Evolutionary conservation across 1,140 invertebrate species (phyloP).

Genomic region (Heliconius eleuchia): DNA sequence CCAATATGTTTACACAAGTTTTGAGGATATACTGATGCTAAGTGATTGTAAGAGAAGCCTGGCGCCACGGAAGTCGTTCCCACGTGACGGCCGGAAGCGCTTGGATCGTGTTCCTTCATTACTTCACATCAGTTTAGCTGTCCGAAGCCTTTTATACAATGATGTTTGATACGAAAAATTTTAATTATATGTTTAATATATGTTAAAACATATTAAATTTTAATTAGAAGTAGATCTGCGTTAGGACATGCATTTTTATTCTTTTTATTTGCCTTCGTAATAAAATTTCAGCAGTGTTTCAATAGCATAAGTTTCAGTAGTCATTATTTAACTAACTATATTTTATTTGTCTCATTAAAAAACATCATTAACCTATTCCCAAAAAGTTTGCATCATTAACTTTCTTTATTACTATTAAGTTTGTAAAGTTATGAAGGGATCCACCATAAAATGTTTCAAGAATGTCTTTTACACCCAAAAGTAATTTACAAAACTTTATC

Average conservation of each 20-base stretch:
- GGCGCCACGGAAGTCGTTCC: conserved; percentile 77
- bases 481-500: conserved; percentile 27
- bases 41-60: conserved; percentile 76
- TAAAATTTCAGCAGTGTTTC: too few relatives aligned
- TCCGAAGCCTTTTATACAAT: conserved; percentile 51
- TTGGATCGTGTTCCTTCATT: conserved; percentile 66
- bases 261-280: too few relatives aligned
- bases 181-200: too few relatives aligned
- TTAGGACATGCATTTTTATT: background rate
- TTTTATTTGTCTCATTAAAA: background rate
- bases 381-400: background rate
- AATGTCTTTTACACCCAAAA: conserved; percentile 23
- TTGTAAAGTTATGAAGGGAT: conserved; percentile 4
- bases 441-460: conserved; percentile 23
- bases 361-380: conserved; percentile 5
- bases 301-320: background rate
- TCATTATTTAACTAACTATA: background rate
- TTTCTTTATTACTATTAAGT: conserved; percentile 7
- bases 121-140: conserved; percentile 33
- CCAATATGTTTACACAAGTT: conserved; percentile 50
- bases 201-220: too few relatives aligned
- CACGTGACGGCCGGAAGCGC: conserved; percentile 76
- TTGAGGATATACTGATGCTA: conserved; percentile 56
- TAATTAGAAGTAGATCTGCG: too few relatives aligned
- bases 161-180: background rate